Conservation (phyloP, 2,888 invertebrate species). For the Myopa testacea region DNA sequence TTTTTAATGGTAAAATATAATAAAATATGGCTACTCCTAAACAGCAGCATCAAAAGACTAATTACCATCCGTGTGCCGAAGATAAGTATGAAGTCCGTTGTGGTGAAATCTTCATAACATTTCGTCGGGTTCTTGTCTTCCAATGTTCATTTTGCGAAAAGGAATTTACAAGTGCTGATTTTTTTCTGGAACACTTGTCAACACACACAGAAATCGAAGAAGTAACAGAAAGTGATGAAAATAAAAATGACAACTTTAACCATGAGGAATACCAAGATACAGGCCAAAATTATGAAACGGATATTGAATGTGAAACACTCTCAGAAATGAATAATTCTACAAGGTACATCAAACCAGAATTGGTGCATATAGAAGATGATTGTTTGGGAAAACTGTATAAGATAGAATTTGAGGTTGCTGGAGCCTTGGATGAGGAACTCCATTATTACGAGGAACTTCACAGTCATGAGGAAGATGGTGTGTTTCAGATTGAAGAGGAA, state of each 20-base stretch:
- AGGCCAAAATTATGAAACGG: neutral
- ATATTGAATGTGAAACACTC: neutral
- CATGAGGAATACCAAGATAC: no score
- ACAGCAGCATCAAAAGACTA: no score
- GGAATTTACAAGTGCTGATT: slow-evolving; percentile 37
- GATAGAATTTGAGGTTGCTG: neutral
- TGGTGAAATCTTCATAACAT: slow-evolving; percentile 48
- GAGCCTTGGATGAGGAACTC: neutral
- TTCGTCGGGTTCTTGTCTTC: slow-evolving; percentile 41
- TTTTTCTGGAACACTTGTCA: slow-evolving; percentile 43
- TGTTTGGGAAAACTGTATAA: no score
- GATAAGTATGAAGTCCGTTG: slow-evolving; percentile 46
- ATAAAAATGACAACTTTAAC: neutral
- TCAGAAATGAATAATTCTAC: no score
- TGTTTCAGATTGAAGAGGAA: neutral
- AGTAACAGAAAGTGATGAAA: neutral
- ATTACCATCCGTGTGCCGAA: neutral
- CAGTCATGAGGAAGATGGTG: neutral
- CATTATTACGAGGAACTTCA: neutral
- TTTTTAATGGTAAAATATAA: no score
- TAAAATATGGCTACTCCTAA: no score
- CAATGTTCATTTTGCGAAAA: slow-evolving; percentile 46
- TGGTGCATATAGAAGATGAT: no score
- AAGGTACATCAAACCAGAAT: no score
- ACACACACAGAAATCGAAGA: slow-evolving; percentile 28